A percentile compares a stretch with the other conserved stretches of the same genome.
Evolutionary conservation across 2,888 invertebrate species (phyloP).

Genomic region (Branchinecta sandiegonensis): DNA sequence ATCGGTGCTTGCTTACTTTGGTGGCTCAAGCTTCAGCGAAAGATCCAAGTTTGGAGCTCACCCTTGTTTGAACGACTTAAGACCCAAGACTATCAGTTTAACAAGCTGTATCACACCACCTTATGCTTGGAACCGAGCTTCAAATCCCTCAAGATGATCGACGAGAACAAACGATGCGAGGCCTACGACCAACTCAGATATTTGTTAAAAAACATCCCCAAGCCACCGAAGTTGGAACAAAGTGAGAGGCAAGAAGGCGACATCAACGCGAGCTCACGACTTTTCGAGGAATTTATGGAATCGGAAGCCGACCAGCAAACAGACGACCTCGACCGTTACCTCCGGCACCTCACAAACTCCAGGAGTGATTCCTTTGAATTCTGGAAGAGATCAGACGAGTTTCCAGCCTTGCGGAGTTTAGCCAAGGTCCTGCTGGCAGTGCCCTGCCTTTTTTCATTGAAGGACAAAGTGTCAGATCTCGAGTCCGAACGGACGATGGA

Average conservation of each 20-base stretch:
- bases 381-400: slow-evolving; percentile 1
- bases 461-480: not conserved
- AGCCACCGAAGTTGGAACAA: not conserved
- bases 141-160: not conserved
- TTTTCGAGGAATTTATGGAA: slow-evolving; percentile 6
- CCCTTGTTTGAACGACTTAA: not conserved
- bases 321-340: slow-evolving; percentile 4
- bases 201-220: not conserved
- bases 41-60: not conserved
- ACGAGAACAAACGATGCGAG: not conserved
- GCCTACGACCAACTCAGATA: not conserved
- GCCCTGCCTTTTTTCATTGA: not conserved
- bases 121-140: not conserved
- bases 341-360: not conserved
- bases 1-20: not conserved
- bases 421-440: not conserved
- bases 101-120: not conserved
- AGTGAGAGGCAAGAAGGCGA: not conserved
- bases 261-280: not conserved
- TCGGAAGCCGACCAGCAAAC: not conserved
- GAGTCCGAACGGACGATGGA: not conserved
- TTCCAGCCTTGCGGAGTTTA: not conserved
- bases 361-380: slow-evolving; percentile 10
- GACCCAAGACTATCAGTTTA: not conserved
- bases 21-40: slow-evolving; percentile 5